Evolutionary conservation across 2,888 invertebrate species (phyloP), one percentile per base, ranked within the genome.

Genomic region (Chaetogeoica ovagalla): DNA sequence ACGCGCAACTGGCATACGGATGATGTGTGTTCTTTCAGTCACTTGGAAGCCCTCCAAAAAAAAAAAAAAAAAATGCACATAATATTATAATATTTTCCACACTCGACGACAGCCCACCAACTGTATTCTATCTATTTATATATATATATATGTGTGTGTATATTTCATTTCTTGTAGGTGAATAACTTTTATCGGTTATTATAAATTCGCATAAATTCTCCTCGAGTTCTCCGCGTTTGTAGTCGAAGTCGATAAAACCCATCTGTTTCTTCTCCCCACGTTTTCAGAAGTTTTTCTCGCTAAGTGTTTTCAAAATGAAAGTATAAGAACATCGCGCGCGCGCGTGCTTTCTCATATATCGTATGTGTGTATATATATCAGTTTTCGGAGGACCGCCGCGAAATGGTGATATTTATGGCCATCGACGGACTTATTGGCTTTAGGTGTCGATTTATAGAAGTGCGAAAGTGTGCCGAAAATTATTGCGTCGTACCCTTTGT

Each of bases 41-140:
- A n/a, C 21, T 70, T 71, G 70, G 63, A 65, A 43, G 3, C 0
- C 55, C 37, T 55, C 79, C 71, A 71, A 1, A 30, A 30, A 30
- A 30, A 30, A 30, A 30, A 30, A 30, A 30, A 30, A 30, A 79
- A 71, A 71, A 79, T 71, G 70, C 63, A 55, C 63, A 79, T 79
- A 79, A 79, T 79, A 71, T 79, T 79, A 79, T 63, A 79, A 79
- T 79, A 70, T 79, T 71, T 79, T 79, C 55, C 52, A 71, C 63
- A 48, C 62, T 79, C 57, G 69, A 62, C 23, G 79, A 79, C 70
- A 79, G 69, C 60, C n/a, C 52, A 21, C n/a, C 52, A 21, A 71
- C 71, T 57, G 66, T 39, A 43, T 79, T 62, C 17, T 70, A 52
- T 70, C 70, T 1, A 23, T 48, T 9, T 9, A 5, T 30, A 63